Base-by-base conservation (phyloP, 2,888 invertebrate genomes). In the Protonemura montana region DNA sequence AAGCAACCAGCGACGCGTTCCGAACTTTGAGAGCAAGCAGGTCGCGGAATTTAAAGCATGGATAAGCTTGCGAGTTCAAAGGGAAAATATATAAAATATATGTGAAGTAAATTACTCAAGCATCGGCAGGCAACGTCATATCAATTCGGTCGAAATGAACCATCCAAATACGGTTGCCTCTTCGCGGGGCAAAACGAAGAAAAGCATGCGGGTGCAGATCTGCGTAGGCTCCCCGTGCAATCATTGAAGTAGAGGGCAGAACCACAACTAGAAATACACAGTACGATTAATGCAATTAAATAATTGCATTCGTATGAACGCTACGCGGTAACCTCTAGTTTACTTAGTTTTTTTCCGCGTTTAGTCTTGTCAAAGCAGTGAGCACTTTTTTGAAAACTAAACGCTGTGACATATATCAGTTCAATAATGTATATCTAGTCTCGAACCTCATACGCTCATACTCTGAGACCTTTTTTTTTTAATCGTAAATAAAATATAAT, bases 1-100 rank as follows among this genome's bases (percentile, higher is more conserved):
- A 41, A 41, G 41, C 41, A 41, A 13, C 41, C 41, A 41, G 41
- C 41, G 59, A 21, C 59, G 59, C 59, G 59, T 59, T 59, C 16
- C 21, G 59, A 59, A 59, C 59, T 59, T 59, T 13, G 59, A 59
- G 59, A 59, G 59, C 13, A 21, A 59, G 35, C 59, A 78, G 78
- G 78, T 78, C 78, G 78, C 78, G 78, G 78, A 78, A 78, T 78
- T 78, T 78, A 78, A 78, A 78, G 78, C 78, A 78, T 78, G 78
- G 78, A 26, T 78, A 78, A 78, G 78, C 78, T 78, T 78, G 78
- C 78, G 28, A 59, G 59, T 59, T 78, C 78, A 78, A 78, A 78
- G 78, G 27, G 78, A 78, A 78, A 78, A 78, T 27, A 78, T 78
- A 78, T 78, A 78, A 27, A 78, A 27, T 78, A 78, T 78, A 78